phyloP scores from a whole-genome alignment of 2,113 vertebrate species.

The Silurus glanis region DNA sequence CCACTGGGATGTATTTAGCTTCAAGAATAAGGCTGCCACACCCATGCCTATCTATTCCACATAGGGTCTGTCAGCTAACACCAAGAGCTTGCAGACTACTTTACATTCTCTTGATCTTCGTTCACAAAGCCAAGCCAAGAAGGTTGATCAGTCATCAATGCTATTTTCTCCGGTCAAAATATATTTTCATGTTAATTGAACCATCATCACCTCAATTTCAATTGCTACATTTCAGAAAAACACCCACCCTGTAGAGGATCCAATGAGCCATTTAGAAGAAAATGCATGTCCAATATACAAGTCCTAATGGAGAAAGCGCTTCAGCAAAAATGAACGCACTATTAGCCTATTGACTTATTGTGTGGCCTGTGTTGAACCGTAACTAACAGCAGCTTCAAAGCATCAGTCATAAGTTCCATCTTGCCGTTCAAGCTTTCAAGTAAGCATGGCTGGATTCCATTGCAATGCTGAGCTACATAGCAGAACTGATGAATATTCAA shows the following conservation, averaged over 20 bases:
- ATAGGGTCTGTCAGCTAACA: not conserved
- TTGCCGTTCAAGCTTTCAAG: not conserved
- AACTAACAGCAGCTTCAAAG: slow-evolving; percentile 10
- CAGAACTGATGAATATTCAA: slow-evolving; percentile 41
- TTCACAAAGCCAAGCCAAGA: not conserved
- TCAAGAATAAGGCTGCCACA: not conserved
- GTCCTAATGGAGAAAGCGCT: not conserved
- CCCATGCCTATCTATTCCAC: not conserved
- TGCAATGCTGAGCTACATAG: slow-evolving; percentile 1
- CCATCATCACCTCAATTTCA: not conserved
- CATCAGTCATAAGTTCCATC: not conserved
- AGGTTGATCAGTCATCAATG: not conserved
- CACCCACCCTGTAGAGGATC: not conserved
- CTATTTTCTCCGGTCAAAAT: not conserved
- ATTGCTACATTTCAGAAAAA: not conserved
- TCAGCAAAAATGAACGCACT: not conserved
- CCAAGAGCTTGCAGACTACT: not conserved
- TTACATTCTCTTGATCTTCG: not conserved
- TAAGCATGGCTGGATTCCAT: slow-evolving; percentile 11
- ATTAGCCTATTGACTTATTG: slow-evolving; percentile 25
- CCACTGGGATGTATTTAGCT: not conserved
- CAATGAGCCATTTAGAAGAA: not conserved
- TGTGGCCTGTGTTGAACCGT: not conserved
- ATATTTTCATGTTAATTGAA: not conserved
- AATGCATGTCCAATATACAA: not conserved